A percentile compares a stretch with the other conserved stretches of the same genome.
Evolutionary conservation across 1,140 invertebrate species (phyloP).

Genomic region (Ruditapes philippinarum): DNA sequence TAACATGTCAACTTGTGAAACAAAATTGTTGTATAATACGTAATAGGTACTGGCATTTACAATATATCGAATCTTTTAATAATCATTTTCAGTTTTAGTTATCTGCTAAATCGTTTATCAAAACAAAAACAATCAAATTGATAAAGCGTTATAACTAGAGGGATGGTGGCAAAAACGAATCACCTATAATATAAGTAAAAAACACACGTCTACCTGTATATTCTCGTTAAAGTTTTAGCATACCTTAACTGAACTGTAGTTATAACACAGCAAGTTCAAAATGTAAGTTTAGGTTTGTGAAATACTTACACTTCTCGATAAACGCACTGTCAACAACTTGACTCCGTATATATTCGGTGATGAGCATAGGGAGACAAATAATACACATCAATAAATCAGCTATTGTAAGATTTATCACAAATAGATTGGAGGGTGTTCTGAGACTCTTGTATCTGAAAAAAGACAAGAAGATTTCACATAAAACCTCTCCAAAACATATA

Average conservation of each 20-base stretch:
- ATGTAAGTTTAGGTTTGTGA: not conserved
- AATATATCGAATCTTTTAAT: no score
- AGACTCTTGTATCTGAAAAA: slow-evolving; percentile 46
- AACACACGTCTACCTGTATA: not conserved
- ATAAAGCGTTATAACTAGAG: no score
- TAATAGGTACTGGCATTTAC: no score
- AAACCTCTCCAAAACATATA: no score
- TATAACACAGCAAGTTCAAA: not conserved
- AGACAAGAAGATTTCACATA: not conserved
- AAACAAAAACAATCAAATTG: no score
- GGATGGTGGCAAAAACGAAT: no score
- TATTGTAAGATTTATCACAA: slow-evolving; percentile 26
- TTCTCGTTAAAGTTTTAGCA: not conserved
- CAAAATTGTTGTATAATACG: no score
- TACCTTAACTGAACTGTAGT: not conserved
- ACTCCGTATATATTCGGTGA: not conserved
- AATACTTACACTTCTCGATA: not conserved
- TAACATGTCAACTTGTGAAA: no score
- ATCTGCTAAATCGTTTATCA: no score
- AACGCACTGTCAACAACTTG: not conserved
- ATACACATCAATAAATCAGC: slow-evolving; percentile 20
- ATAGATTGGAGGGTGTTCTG: not conserved
- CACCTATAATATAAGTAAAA: not conserved
- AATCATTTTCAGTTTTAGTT: no score
- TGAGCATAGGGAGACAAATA: not conserved